Evolutionary conservation across 2,797 vertebrate genomes (phyloP).

Genomic region (Prunella strophiata): DNA sequence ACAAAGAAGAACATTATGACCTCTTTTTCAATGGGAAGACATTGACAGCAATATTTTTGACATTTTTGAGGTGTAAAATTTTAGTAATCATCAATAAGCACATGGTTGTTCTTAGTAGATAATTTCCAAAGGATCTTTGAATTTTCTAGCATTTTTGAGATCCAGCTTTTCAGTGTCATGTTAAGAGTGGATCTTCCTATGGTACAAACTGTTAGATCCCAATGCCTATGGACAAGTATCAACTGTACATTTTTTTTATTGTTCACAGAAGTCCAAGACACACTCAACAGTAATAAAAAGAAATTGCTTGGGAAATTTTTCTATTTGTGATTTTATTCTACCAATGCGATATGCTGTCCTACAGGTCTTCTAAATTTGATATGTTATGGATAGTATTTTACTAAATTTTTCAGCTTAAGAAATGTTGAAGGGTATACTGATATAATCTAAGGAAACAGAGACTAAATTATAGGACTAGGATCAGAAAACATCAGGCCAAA

Average conservation of each 20-base stretch:
- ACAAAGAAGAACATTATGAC: background rate
- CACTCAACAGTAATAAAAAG: background rate
- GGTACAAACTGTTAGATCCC: background rate
- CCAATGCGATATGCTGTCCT: background rate
- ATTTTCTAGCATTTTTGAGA: background rate
- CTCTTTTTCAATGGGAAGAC: background rate
- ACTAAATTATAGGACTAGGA: background rate
- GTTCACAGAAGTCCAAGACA: rapidly evolving
- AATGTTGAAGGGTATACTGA: background rate
- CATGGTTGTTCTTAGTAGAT: background rate
- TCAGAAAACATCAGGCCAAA: background rate
- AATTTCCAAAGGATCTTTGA: background rate
- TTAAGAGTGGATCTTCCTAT: background rate
- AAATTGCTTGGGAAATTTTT: background rate
- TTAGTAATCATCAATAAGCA: background rate
- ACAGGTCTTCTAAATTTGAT: background rate
- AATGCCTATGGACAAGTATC: background rate
- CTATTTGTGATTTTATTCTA: background rate
- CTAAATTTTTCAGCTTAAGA: background rate
- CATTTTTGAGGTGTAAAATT: background rate
- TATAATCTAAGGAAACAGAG: background rate
- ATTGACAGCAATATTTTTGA: background rate
- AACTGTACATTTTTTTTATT: background rate
- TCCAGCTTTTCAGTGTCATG: background rate
- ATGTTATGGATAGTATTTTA: background rate